Evolutionary conservation across 2,888 invertebrate species (phyloP), one percentile per base, ranked within the genome.

Genomic region (Kuschelorhynchus macadamiae): DNA sequence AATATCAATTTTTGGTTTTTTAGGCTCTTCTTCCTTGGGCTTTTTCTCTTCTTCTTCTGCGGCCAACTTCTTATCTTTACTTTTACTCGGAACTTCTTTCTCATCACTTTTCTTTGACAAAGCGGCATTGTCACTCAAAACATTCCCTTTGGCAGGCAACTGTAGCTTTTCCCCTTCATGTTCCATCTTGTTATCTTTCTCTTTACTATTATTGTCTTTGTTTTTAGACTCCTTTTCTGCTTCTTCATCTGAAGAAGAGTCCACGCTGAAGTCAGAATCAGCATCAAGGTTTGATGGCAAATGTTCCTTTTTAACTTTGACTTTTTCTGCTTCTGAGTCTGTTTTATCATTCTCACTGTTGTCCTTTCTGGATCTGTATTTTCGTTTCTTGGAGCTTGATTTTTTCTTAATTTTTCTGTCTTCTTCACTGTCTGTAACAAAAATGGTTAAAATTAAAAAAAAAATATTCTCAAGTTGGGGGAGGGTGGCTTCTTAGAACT

Each of bases 241-340:
- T 42, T 81, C 81, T 69, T 79, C 79, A 8, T 87, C 87, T 59
- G 87, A 87, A 30, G 49, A 30, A 64, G 88, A 85, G 77, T 90
- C 90, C 70, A 91, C 89, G 68, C 89, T 88, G 76, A 91, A 91
- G 80, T 92, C 91, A 0, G 90, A 91, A 82, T 92, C 91, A 0
- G 91, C 90, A 82, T 90, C 91, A 65, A 91, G 85, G 80, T 91
- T 91, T 41, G 89, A 89, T 41, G 86, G 85, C 63, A 86, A 75
- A 76, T 88, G 87, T 72, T 79, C 75, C 68, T 79, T 76, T 74
- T 81, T 80, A 25, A 85, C 84, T 47, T 85, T 79, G 67, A 72
- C 79, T 70, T 76, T 79, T 78, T 75, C 74, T 56, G 75, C 75
- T 21, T 86, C 86, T 53, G 85, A 83, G 2, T 46, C 60, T 9